Percentiles rank a stretch among this genome's conserved stretches.
These are phyloP conservation scores for Eueremaeus valkanovi DNA, from an alignment of 2,888 invertebrate genomes.

Conservation along the genomic window DNA sequence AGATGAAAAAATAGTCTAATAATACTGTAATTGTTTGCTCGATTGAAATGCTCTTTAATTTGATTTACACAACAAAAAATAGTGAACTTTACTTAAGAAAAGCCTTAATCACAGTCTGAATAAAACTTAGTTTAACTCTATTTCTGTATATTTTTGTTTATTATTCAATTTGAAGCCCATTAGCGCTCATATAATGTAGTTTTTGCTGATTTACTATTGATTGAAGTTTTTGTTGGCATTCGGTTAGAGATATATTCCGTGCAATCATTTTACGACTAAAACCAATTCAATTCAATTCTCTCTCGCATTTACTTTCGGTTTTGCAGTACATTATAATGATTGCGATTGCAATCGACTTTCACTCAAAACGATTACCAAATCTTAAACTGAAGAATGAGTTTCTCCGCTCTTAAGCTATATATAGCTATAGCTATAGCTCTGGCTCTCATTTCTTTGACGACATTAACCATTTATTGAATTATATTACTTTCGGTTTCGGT, in stretches of 20 bases:
- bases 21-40: not conserved
- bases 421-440: not conserved
- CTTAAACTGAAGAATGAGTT: no score
- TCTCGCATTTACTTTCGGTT: no score
- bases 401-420: not conserved
- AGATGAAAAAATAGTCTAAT: not conserved
- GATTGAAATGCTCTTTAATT: not conserved
- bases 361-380: not conserved
- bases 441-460: no score
- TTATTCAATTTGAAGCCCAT: slow-evolving; percentile 4
- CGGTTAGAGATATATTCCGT: not conserved
- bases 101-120: not conserved
- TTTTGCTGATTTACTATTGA: slow-evolving; percentile 18
- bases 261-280: no score
- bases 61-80: not conserved
- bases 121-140: not conserved
- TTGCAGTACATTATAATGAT: not conserved
- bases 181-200: not conserved
- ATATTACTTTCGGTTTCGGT: no score
- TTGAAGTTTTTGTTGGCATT: not conserved
- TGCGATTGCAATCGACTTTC: not conserved
- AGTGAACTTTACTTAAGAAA: not conserved
- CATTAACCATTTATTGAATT: no score
- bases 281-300: no score
- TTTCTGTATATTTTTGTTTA: not conserved